phyloP scores from a whole-genome alignment of 2,888 invertebrate species.

The Helleia helle region DNA sequence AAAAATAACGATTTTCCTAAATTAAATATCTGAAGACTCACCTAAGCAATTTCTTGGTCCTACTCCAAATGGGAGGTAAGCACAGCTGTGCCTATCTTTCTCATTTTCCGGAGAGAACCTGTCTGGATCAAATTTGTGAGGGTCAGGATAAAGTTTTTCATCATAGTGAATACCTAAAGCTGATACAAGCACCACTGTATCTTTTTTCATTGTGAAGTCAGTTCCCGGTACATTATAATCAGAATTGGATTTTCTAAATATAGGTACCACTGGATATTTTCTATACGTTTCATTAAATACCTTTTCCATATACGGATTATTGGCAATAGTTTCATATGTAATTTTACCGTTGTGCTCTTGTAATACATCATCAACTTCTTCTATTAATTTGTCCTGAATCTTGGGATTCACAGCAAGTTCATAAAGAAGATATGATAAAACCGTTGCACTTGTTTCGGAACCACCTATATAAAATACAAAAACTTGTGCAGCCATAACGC shows the following conservation, averaged over 20 bases:
- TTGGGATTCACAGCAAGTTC: conserved; percentile 42
- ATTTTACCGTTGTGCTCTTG: conserved; percentile 33
- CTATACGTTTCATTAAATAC: conserved; percentile 49
- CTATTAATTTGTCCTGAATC: conserved; percentile 38
- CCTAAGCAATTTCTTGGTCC: conserved; percentile 55
- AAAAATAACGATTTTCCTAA: too few species aligned
- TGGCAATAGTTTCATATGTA: conserved; percentile 43
- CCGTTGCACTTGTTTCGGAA: conserved; percentile 54
- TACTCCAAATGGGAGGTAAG: conserved; percentile 48
- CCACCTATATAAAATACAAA: conserved; percentile 56
- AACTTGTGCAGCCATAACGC: conserved; percentile 44
- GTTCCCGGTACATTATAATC: conserved; percentile 27
- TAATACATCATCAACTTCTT: conserved; percentile 37
- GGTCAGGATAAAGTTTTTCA: conserved; percentile 45
- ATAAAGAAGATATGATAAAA: conserved; percentile 40
- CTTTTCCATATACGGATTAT: conserved; percentile 47
- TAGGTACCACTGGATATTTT: conserved; percentile 45
- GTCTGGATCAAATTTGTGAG: conserved; percentile 56
- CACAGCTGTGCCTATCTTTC: conserved; percentile 33
- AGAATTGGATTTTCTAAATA: conserved; percentile 37
- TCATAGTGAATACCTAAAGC: conserved; percentile 49
- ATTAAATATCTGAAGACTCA: too few species aligned
- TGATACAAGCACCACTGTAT: conserved; percentile 35
- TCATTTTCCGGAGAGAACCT: conserved; percentile 42
- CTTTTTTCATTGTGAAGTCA: conserved; percentile 38